Evolutionary conservation across 2,888 invertebrate genomes (phyloP).

Genomic region (Periphyllus acericola): DNA sequence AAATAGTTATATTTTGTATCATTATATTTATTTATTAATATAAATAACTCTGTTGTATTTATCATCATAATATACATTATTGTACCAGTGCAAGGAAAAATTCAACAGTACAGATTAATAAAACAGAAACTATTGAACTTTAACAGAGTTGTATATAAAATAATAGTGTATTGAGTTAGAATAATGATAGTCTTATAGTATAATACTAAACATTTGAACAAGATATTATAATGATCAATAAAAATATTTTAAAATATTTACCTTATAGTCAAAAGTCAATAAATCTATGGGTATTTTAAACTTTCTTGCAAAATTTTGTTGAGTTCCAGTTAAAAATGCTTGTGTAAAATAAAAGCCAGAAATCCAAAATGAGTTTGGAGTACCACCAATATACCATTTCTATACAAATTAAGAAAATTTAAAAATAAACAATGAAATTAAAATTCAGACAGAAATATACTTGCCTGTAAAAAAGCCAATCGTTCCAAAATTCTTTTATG

Average conservation of each 20-base stretch:
- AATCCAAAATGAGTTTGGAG: conserved; percentile 87
- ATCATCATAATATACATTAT: background rate
- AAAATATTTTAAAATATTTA: conserved; percentile 65
- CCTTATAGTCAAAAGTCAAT: conserved; percentile 82
- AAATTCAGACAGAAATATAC: background rate
- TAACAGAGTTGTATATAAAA: background rate
- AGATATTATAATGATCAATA: too few relatives aligned
- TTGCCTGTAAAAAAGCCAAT: conserved; percentile 71
- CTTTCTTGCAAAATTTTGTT: conserved; percentile 92
- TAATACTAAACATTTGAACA: too few relatives aligned
- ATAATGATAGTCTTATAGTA: too few relatives aligned
- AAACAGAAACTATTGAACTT: background rate
- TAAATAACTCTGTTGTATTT: background rate
- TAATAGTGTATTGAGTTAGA: background rate
- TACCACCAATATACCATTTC: conserved; percentile 85
- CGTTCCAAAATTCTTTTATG: conserved; percentile 82
- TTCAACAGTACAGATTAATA: background rate
- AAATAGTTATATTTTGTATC: conserved; percentile 3
- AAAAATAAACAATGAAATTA: background rate
- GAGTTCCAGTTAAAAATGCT: conserved; percentile 92
- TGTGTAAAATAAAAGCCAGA: conserved; percentile 96
- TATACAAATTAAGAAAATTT: conserved; percentile 66
- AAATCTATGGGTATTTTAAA: conserved; percentile 92
- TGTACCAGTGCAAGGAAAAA: too few relatives aligned
- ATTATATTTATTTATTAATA: background rate